Evolutionary conservation across 1,140 invertebrate species (phyloP), one percentile per base, ranked within the genome.

Genomic region (Oncopodura yosiiana): DNA sequence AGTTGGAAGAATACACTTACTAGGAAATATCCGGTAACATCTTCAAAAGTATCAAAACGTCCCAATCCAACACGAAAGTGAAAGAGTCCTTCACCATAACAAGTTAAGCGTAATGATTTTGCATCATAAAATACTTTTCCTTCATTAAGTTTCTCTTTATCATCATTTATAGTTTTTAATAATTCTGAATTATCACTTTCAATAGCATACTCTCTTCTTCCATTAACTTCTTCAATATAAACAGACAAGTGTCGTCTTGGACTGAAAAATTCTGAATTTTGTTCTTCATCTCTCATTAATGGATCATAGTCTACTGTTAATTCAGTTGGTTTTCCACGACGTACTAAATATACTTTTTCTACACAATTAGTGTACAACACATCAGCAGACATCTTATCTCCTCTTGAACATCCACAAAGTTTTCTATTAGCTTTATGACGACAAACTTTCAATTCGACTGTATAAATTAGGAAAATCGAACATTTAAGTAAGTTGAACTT

Each of bases 1-100:
- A 9, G 18, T 41, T 41, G 9, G 18, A 12, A 6, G 6, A 8
- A 49, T n/a, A n/a, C 24, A 27, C 21, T 3, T 38, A 58, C 29
- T 2, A 53, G n/a, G 30, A 58, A 43, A 27, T 58, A 58, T 2
- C 34, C 49, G n/a, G 32, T 37, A 18, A 58, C 56, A 11, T 51
- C 48, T 9, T 49, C 49, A 41, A 58, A 58, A 30, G 6, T 39
- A 16, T 53, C 52, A 41, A 38, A 53, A 3, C 29, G 14, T 39
- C 42, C 56, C 3, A 58, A 27, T 9, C 2, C 30, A 8, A 30
- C 56, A 26, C 45, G 43, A 37, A 58, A 58, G 27, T 58, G 56
- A 29, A 53, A 58, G 3, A 58, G 24, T 12, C 56, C 56, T n/a
- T 49, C 53, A 4, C 56, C 56, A 16, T 29, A 23, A 6, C 53